Percentiles rank a stretch among this genome's conserved stretches.
Evolutionary conservation across 2,113 vertebrate genomes (phyloP).

Genomic region (Alces alces): DNA sequence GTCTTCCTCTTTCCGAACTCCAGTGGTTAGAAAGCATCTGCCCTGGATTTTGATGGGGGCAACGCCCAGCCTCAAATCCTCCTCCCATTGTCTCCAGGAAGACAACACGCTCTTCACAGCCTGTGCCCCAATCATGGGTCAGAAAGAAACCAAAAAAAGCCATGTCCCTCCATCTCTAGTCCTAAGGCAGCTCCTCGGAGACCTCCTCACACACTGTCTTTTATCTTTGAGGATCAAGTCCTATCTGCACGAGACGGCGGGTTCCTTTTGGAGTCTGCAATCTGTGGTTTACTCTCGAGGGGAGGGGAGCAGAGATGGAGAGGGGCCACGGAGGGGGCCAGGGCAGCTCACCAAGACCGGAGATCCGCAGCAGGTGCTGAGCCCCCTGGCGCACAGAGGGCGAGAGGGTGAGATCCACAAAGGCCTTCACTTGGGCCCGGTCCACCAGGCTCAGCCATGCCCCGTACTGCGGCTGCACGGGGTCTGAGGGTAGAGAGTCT

Average conservation of each 20-base stretch:
- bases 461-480: slow-evolving; percentile 90
- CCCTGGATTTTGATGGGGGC: not conserved
- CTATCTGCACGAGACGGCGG: not conserved
- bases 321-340: not conserved
- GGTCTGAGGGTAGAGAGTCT: slow-evolving; percentile 87
- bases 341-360: slow-evolving; percentile 84
- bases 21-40: not conserved
- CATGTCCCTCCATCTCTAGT: not conserved
- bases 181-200: not conserved
- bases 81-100: not conserved
- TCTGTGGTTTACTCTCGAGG: not conserved
- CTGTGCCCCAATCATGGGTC: not conserved
- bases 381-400: slow-evolving; percentile 88
- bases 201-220: not conserved
- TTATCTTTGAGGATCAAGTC: not conserved
- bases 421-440: slow-evolving; percentile 91
- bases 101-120: not conserved
- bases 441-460: slow-evolving; percentile 92
- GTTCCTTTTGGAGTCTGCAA: not conserved
- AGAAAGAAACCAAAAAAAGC: not conserved
- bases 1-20: not conserved
- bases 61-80: not conserved
- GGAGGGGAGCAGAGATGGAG: not conserved
- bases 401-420: slow-evolving; percentile 90
- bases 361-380: slow-evolving; percentile 91